Percentiles rank a stretch among this genome's conserved stretches.
These are phyloP conservation scores for Orcinus orca DNA, from an alignment of 2,113 vertebrate genomes.

Conservation along the genomic window DNA sequence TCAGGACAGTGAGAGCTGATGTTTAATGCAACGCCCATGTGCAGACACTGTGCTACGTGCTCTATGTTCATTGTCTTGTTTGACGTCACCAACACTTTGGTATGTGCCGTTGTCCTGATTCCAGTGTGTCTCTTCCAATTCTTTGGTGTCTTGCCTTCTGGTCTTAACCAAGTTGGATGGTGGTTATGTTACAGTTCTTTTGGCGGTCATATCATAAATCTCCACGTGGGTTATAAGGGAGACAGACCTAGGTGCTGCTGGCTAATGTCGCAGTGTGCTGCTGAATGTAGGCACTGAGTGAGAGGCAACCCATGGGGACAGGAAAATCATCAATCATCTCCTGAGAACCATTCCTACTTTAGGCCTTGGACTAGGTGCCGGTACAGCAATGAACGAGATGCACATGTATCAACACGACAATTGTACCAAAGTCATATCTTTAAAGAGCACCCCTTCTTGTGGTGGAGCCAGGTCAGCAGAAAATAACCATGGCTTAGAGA, in stretches of 20 bases:
- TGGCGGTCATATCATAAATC: neutral
- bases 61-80: neutral
- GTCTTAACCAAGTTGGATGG: neutral
- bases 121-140: neutral
- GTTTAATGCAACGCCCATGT: fast-evolving
- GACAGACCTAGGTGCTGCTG: neutral
- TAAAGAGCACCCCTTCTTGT: neutral
- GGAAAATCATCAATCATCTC: neutral
- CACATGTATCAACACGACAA: neutral
- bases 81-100: neutral
- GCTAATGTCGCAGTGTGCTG: too few relatives aligned
- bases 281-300: neutral
- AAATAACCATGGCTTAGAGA: neutral
- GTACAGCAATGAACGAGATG: neutral
- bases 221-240: neutral
- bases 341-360: neutral
- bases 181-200: neutral
- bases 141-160: neutral
- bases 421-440: neutral
- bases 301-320: neutral
- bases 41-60: fast-evolving
- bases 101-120: fast-evolving
- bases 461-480: neutral
- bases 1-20: too few relatives aligned
- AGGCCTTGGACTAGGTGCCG: too few relatives aligned